phyloP scores from a whole-genome alignment of 2,113 vertebrate species.

The Salvelinus sp. region DNA sequence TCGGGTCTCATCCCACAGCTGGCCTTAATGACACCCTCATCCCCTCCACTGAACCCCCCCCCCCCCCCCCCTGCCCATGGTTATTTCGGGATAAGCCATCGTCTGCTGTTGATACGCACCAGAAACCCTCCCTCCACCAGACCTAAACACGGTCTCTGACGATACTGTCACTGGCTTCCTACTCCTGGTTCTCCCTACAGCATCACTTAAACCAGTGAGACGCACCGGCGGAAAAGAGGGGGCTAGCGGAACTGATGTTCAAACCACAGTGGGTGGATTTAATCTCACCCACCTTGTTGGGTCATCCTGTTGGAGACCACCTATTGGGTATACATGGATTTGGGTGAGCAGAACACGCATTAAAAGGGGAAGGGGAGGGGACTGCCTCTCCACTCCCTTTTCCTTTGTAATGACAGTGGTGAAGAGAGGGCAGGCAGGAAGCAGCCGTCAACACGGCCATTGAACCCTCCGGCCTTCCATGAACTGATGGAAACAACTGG shows the following conservation, averaged over 20 bases:
- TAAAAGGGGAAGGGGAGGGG: too few species aligned
- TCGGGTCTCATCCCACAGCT: slow-evolving; percentile 46
- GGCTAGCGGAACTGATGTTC: slow-evolving; percentile 20
- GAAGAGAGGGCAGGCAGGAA: slow-evolving; percentile 53
- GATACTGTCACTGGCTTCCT: not conserved
- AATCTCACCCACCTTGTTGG: not conserved
- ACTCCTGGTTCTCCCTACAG: slow-evolving; percentile 13
- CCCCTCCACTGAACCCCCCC: slow-evolving; percentile 26
- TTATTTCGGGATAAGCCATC: slow-evolving; percentile 40
- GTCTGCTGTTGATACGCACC: slow-evolving; percentile 25
- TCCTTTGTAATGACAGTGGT: slow-evolving; percentile 52
- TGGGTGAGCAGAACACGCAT: slow-evolving; percentile 23
- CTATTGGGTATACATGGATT: slow-evolving; percentile 22
- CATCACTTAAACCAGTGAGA: slow-evolving; percentile 11
- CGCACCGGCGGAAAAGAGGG: slow-evolving; percentile 38
- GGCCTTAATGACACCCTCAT: slow-evolving; percentile 58
- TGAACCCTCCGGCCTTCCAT: slow-evolving; percentile 40
- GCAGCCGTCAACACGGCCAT: slow-evolving; percentile 45
- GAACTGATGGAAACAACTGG: slow-evolving; percentile 14
- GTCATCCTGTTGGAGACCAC: slow-evolving; percentile 28
- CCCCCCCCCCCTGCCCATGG: slow-evolving; percentile 9
- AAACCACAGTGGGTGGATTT: slow-evolving; percentile 30
- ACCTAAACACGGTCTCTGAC: slow-evolving; percentile 37
- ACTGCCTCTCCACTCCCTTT: slow-evolving; percentile 10
- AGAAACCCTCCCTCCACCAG: slow-evolving; percentile 29